Base-by-base conservation (phyloP, 2,888 invertebrate genomes). In the Celastrina argiolus region DNA sequence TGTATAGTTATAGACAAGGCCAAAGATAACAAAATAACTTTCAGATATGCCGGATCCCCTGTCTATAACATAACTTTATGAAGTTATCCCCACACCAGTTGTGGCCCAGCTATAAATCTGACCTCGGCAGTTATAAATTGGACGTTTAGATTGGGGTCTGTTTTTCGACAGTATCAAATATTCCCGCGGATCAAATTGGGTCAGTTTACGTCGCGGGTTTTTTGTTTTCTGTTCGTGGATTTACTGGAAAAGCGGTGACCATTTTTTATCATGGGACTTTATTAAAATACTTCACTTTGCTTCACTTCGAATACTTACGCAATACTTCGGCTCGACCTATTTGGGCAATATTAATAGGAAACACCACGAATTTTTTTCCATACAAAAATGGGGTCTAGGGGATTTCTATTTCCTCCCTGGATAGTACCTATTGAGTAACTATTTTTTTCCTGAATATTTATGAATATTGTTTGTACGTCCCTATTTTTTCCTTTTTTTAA, bases 141-240 rank as follows among this genome's bases (percentile, higher is more conserved):
- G 22, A 51, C 51, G 51, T 51, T 51, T 26, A 26, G 51, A 51
- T 51, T 51, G 51, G 51, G 51, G 51, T 26, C 51, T 12, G 51
- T 51, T 51, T 51, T 26, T 22, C 22, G 26, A 26, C 51, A 10
- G 26, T 22, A 22, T 51, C 51, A 22, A 51, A 51, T 51, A 51
- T 26, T 22, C 22, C 51, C 22, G 51, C 51, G 51, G 12, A 51
- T 22, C 5, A 26, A 51, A 51, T 51, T 26, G 51, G 51, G 51
- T 51, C 51, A 51, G 10, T 36, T 36, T 36, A 8, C 12, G 8
- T 10, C 10, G 31, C 31, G 31, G 31, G 2, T 8, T 51, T 51
- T 26, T 51, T 51, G 51, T 51, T 51, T 51, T 22, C 22, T 26
- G 12, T 22, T 16, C 51, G 12, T 51, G 22, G 22, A 22, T 51